Percentiles rank a stretch among this genome's conserved stretches.
Conservation (phyloP, 2,113 vertebrate genomes). For the Alectura lathami region DNA sequence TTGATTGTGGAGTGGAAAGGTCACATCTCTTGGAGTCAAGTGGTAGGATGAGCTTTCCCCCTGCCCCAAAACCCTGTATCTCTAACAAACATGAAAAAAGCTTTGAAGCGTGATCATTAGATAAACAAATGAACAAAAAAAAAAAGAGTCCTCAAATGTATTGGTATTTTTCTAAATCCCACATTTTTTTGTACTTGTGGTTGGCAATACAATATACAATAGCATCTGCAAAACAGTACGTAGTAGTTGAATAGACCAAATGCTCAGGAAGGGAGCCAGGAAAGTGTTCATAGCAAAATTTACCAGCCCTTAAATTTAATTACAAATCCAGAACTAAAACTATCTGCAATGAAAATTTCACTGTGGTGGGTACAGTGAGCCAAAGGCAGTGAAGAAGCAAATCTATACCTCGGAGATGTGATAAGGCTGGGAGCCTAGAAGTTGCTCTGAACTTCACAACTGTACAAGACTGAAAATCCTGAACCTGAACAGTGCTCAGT, state of each 20-base stretch:
- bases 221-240: slow-evolving; percentile 44
- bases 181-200: not conserved
- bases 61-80: not conserved
- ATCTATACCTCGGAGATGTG: not conserved
- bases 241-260: slow-evolving; percentile 33
- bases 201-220: slow-evolving; percentile 22
- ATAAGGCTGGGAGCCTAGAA: not conserved
- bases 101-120: not conserved
- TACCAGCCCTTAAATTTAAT: slow-evolving; percentile 50
- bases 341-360: slow-evolving; percentile 14
- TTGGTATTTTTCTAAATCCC: slow-evolving; percentile 17
- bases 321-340: slow-evolving; percentile 34
- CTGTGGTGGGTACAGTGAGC: not conserved
- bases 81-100: not conserved
- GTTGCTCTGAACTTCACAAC: not conserved
- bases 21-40: not conserved
- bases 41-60: not conserved
- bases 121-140: not conserved
- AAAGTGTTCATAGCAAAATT: slow-evolving; percentile 46
- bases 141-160: not conserved
- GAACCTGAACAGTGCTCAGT: not conserved
- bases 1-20: slow-evolving; percentile 19
- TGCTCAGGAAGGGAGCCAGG: slow-evolving; percentile 35
- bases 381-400: not conserved
- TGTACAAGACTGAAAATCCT: not conserved